Evolutionary conservation across 2,797 vertebrate species (phyloP), one percentile per base, ranked within the genome.

Genomic region (Ispidina lecontei): DNA sequence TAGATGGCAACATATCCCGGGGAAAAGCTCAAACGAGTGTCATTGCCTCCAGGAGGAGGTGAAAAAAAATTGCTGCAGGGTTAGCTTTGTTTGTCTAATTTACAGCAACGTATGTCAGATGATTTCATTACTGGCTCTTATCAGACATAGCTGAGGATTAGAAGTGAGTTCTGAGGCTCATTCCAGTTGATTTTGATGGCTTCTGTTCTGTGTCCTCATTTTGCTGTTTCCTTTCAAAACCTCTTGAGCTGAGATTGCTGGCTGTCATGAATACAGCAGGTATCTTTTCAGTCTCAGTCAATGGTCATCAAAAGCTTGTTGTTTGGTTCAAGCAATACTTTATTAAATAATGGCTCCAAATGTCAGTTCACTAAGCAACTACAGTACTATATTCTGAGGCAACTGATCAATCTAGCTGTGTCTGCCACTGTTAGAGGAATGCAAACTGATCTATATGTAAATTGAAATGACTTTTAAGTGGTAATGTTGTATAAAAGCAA

Each of bases 1-100:
- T 94, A 96, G 96, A 85, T 96, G 96, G 96, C 94, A 96, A 85
- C 74, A 22, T 96, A 86, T 84, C 79, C 85, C 0, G 64, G 87
- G 71, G 67, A 51, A 91, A 90, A 80, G 64, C 2, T 29, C 55
- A 10, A 28, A 5, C 41, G 17, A 1, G 2, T 12, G 31, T n/a
- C 43, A 22, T 29, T 83, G 62, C 70, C 54, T 73, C 14, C 31
- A 26, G 72, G 16, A 49, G 62, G 56, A 76, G 31, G 22, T 35
- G 37, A 8, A 78, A 90, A 33, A 78, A 80, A 59, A 80, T 22
- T 86, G 75, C 85, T 93, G 92, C 91, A 86, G 84, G 78, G 76
- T 79, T 79, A 77, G 88, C 85, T 47, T 85, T 70, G 63, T 93
- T 94, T 77, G 79, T 77, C 73, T 89, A 8, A 71, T 89, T 87